Base-by-base conservation (phyloP, 92 coral and sea anemone species). In the Umimayanthus chanpuru region DNA sequence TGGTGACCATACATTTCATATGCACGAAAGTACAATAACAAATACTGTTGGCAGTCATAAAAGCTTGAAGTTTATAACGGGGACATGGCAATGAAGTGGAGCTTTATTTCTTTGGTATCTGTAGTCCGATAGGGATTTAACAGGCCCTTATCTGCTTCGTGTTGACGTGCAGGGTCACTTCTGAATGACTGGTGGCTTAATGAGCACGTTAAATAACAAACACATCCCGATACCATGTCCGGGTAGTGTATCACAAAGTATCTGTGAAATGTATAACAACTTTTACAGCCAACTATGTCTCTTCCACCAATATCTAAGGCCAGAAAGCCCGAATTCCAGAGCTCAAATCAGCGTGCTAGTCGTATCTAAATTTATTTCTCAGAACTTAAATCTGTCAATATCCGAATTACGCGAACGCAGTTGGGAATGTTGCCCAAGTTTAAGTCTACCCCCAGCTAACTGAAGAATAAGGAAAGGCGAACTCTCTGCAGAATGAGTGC, bases 231-330 rank as follows among this genome's bases (percentile, higher is more conserved):
- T n/a, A 77, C 15, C 29, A 10, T 78, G 55, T 78, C 40, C 55
- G 36, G 38, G 28, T 81, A 64, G 75, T 64, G 47, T 36, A 64
- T 66, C 86, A 40, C 40, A 40, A 81, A 81, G n/a, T n/a, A 81
- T 81, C 74, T 66, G 86, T 70, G 50, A 65, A 81, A 81, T 81
- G 74, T 66, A 81, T 29, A 36, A 38, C 23, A 81, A 8, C 2
- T 23, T 39, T 28, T 66, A 9, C 14, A 66, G 25, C 11, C 40
- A n/a, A 16, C 9, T n/a, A 36, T 72, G 29, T 14, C 20, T 81
- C 10, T 65, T 25, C 53, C 53, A 23, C 55, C 72, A 66, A 21
- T 67, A 32, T 23, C 32, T 0, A 14, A 32, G 43, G 43, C 77
- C 40, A 73, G 77, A n/a, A 43, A 38, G 0, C 28, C 53, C 25